Evolutionary conservation across 2,113 vertebrate genomes (phyloP), one percentile per base, ranked within the genome.

Genomic region (Colaptes auratus): DNA sequence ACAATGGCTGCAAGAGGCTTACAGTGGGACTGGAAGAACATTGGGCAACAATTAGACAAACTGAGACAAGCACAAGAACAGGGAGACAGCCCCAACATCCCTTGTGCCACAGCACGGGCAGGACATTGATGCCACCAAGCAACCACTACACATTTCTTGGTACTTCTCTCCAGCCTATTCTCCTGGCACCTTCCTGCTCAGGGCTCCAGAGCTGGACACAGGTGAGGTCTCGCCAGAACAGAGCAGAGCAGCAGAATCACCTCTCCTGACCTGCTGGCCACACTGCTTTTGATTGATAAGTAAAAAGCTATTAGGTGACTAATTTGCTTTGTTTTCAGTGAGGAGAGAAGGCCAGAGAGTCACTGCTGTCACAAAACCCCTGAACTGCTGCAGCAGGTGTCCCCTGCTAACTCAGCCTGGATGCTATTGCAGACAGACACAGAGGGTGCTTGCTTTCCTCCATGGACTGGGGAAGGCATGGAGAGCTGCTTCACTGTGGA

Each of bases 1-100:
- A 87, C 21, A 30, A 0, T 3, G 56, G 35, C 1, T 2, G 35
- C 0, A 0, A 42, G 44, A 75, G 3, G 33, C 24, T 85, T 12
- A 1, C 0, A 3, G 11, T 3, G 9, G 36, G 15, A n/a, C 35
- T 46, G 55, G 35, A 70, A 79, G 50, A 72, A 75, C 10, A 28
- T 86, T 5, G 35, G 33, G n/a, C 39, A 74, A 31, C 50, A 52
- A 3, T 20, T 17, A 39, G 15, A 36, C 52, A 63, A 12, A 7
- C 15, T 16, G 30, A 72, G 42, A 28, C 7, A 42, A 71, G 39
- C 5, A 16, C 1, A 28, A 16, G 25, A 61, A 46, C 1, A 13
- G 7, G 9, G 23, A 64, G 4, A 30, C 7, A 35, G n/a, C 10
- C 53, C 53, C 14, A 33, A 36, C 58, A 21, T 12, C 6, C 10